Percentiles rank a stretch among this genome's conserved stretches.
Evolutionary conservation across 2,888 invertebrate species (phyloP).

Genomic region (Phorcus lineatus): DNA sequence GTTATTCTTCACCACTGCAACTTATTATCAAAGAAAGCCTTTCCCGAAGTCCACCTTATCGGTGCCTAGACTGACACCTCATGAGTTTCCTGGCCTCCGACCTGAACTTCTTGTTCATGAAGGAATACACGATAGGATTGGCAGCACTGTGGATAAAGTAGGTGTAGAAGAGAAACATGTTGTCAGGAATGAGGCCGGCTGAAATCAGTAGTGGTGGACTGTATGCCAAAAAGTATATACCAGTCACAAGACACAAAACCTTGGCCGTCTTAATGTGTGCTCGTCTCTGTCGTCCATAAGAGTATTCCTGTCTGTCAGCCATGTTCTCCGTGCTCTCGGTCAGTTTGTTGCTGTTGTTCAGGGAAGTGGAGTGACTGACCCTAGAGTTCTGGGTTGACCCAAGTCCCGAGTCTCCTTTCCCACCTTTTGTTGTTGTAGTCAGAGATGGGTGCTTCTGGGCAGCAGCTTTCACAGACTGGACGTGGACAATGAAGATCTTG

Average conservation of each 20-base stretch:
- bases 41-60: too few relatives aligned
- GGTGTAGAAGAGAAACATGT: constrained; percentile 54
- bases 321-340: background rate
- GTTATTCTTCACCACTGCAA: too few relatives aligned
- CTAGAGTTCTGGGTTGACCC: background rate
- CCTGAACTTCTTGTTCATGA: constrained; percentile 62
- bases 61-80: background rate
- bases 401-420: background rate
- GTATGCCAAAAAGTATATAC: constrained; percentile 61
- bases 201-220: constrained; percentile 62
- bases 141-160: constrained; percentile 67
- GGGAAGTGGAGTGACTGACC: background rate
- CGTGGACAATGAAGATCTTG: background rate
- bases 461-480: background rate
- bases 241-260: constrained; percentile 60
- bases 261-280: constrained; percentile 64
- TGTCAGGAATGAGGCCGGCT: constrained; percentile 42
- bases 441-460: background rate
- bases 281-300: constrained; percentile 26
- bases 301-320: background rate
- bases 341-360: background rate
- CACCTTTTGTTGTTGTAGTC: background rate
- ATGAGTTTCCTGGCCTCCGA: constrained; percentile 45
- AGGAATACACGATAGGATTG: constrained; percentile 68
- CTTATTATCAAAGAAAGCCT: too few relatives aligned